Evolutionary conservation across 2,113 vertebrate species (phyloP).

Genomic region (Barnardius zonarius): DNA sequence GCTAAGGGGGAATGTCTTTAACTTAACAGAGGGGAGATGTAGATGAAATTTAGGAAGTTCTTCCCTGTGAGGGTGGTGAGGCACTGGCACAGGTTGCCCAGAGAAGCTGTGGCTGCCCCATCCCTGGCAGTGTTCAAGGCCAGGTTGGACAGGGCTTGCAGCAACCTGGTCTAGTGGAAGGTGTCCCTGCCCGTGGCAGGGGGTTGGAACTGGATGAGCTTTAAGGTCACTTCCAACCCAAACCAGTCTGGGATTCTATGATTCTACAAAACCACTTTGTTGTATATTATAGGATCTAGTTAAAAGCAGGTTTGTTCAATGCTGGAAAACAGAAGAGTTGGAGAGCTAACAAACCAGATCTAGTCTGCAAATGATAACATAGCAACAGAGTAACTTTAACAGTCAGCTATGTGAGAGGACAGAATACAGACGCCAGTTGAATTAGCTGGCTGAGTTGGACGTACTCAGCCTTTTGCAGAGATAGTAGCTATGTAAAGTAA

Average conservation of each 20-base stretch:
- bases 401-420: neutral
- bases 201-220: neutral
- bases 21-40: neutral
- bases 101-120: neutral
- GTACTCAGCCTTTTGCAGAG: neutral
- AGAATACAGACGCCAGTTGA: fast-evolving
- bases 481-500: neutral
- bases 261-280: neutral
- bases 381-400: neutral
- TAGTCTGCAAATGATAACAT: neutral
- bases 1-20: neutral
- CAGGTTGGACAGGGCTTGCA: neutral
- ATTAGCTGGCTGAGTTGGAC: neutral
- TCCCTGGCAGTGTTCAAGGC: neutral
- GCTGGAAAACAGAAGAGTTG: neutral
- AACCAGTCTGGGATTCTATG: neutral
- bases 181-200: neutral
- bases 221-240: neutral
- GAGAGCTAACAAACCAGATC: neutral
- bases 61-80: neutral
- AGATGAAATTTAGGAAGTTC: neutral
- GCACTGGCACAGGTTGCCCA: neutral
- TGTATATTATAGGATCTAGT: neutral
- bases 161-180: neutral
- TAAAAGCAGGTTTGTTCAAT: neutral